A percentile compares a stretch with the other conserved stretches of the same genome.
These are phyloP conservation scores for Neotoma lepida DNA, from an alignment of 2,113 vertebrate species.

Conservation along the genomic window DNA sequence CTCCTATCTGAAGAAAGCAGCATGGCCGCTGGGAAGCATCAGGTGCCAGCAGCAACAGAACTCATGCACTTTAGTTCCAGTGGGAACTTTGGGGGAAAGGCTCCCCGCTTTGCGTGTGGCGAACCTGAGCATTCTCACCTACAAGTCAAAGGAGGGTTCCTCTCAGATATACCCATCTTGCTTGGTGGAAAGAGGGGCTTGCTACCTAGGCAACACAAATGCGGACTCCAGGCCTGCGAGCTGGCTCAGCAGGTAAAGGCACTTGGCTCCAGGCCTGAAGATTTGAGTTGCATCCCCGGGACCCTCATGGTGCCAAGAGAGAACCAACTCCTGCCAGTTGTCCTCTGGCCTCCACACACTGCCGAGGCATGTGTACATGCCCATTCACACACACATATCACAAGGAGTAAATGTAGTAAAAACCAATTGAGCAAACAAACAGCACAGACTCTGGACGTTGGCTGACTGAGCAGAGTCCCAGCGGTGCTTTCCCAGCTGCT, in stretches of 20 bases:
- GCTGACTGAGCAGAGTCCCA: background rate
- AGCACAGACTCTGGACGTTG: background rate
- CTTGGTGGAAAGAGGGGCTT: background rate
- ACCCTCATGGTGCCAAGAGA: background rate
- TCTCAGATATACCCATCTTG: background rate
- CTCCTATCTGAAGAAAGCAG: too few species aligned
- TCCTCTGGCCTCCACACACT: background rate
- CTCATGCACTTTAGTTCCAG: background rate
- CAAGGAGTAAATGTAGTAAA: background rate
- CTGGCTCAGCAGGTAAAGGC: background rate
- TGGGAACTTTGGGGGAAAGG: fast-evolving
- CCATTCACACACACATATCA: background rate
- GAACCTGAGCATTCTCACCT: background rate
- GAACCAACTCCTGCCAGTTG: background rate
- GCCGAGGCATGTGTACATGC: background rate
- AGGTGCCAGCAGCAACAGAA: fast-evolving
- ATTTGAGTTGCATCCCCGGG: background rate
- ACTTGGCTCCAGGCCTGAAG: background rate
- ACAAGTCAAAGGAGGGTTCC: background rate
- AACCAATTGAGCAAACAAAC: background rate
- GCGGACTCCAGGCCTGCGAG: background rate
- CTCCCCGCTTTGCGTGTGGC: background rate
- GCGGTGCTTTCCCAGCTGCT: background rate
- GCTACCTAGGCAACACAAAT: background rate
- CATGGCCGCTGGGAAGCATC: fast-evolving